Evolutionary conservation across 1,140 invertebrate genomes (phyloP).

Genomic region (Gyrodactylus bullatarudis): DNA sequence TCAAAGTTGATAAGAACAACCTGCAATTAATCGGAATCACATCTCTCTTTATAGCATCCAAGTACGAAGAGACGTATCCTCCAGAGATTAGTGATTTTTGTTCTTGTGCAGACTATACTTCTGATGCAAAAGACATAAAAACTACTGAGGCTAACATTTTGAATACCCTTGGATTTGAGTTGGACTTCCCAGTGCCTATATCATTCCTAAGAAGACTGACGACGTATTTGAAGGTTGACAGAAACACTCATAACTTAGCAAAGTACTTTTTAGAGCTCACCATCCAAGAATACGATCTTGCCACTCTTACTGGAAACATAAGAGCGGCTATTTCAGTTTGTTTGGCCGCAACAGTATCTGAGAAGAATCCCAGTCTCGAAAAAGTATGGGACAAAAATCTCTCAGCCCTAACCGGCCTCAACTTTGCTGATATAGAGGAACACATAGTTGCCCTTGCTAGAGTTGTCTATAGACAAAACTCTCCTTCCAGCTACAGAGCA

Average conservation of each 20-base stretch:
- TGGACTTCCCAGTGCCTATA: background rate
- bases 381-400: background rate
- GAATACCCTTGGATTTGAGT: background rate
- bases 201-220: background rate
- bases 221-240: slow-evolving; percentile 15
- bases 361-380: background rate
- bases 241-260: slow-evolving; percentile 41
- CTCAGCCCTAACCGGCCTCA: background rate
- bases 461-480: background rate
- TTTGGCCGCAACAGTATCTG: background rate
- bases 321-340: background rate
- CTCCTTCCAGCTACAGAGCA: background rate
- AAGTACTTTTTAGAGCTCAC: slow-evolving; percentile 67
- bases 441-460: background rate
- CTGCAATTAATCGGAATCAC: slow-evolving; percentile 16
- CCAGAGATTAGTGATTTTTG: slow-evolving; percentile 12
- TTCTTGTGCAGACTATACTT: background rate
- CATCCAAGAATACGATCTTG: slow-evolving; percentile 36
- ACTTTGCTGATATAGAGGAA: background rate
- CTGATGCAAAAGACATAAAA: background rate
- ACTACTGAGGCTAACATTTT: background rate
- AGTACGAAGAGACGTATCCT: slow-evolving; percentile 14
- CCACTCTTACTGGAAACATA: background rate
- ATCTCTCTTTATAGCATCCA: slow-evolving; percentile 15
- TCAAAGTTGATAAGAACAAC: slow-evolving; percentile 8